Evolutionary conservation across 1,140 invertebrate genomes (phyloP), one percentile per base, ranked within the genome.

Genomic region (Dinothrombium tinctorium): DNA sequence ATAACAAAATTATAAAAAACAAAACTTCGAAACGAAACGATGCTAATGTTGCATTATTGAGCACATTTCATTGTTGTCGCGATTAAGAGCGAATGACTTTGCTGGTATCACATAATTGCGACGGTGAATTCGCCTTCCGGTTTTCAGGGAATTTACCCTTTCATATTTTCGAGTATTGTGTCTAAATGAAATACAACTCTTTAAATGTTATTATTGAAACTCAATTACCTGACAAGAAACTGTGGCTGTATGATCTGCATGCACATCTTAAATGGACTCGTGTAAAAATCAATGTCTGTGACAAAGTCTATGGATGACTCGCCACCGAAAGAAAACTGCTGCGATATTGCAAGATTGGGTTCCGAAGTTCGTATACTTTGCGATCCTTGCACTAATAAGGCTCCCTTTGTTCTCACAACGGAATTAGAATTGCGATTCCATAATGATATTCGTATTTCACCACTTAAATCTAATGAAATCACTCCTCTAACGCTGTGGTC

Each of bases 401-500:
- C 76, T 40, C 73, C 71, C 48, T 64, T 69, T 55, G 73, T 69
- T 52, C 76, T 71, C 0, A 89, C 76, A 22, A 78, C 55, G 9
- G 77, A 77, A 46, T 82, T 68, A 1, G 80, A 77, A 55, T 76
- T 84, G 52, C 74, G 68, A 47, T 77, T 78, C 82, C 82, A 89
- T 7, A 87, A 53, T 47, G 78, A 83, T 11, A 87, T 65, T 49
- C 73, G 68, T n/a, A 86, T 70, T 56, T 76, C 68, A 11, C 81
- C 82, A 40, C 76, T 70, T 6, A 87, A 58, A 55, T 89, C 80
- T 43, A 84, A 71, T 9, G 80, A 84, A 9, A 74, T 59, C 0
- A 70, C 72, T 11, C 76, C 76, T 43, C 71, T 59, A 0, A 81
- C 53, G 22, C 67, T 66, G 2, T 78, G 50, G 44, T 81, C 69